Evolutionary conservation across 2,797 vertebrate species (phyloP), one percentile per base, ranked within the genome.

Genomic region (Periparus ater): DNA sequence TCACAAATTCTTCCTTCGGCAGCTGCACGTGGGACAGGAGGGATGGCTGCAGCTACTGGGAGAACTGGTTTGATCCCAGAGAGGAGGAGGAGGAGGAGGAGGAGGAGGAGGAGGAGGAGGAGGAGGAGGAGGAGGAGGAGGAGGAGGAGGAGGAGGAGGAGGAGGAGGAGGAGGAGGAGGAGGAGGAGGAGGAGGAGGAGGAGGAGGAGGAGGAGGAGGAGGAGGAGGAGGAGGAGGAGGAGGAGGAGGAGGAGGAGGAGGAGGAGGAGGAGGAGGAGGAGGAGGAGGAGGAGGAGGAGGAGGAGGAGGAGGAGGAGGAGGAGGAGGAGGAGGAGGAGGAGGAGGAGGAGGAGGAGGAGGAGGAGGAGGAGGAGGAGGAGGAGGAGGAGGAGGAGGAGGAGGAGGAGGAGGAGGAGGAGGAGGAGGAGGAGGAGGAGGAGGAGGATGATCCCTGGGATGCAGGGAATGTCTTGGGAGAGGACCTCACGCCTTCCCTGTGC

Each of bases 11-110:
- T 27, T 38, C 53, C 79, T 34, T 50, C 4, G 44, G 75, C 2
- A 5, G 58, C 62, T n/a, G 8, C 25, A 7, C 0, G 0, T 1
- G 9, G 71, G 26, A 13, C 50, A 9, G 75, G 42, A 25, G 27
- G 68, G 50, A 48, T 60, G n/a, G 30, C n/a, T 84, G 36, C 74
- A 34, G 77, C 1, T 54, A 8, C 72, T 79, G 85, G 78, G 63
- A 89, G 60, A 53, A 73, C 53, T 30, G 70, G 42, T 80, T 38
- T 66, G 44, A 32, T 19, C 48, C 34, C 68, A 11, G 55, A 20
- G 45, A 65, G 30, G 40, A 90, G 65, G 38, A 75, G 21, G 38
- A 38, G 38, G 45, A 65, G 29, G 40, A 90, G 70, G 21, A 86
- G 26, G 3, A 72, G 17, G n/a, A n/a, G n/a, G n/a, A n/a, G n/a